A percentile compares a stretch with the other conserved stretches of the same genome.
Conservation (phyloP, 2,113 vertebrate genomes). For the Taxidea taxus region DNA sequence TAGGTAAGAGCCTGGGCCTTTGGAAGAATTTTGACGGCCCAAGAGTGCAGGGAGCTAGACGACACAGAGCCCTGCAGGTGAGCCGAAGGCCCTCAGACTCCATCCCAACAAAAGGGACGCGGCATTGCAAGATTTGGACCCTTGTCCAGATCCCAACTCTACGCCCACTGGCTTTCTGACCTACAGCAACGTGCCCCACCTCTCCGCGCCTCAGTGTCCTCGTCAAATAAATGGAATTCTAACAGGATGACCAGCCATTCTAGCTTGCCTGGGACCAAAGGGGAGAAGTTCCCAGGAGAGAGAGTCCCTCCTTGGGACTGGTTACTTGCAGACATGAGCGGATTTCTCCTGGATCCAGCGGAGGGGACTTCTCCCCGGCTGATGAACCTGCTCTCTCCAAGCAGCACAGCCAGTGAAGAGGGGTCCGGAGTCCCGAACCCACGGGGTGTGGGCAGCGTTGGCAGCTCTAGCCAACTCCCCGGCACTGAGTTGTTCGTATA, state of each 20-base stretch:
- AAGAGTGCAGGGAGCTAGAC: fast-evolving
- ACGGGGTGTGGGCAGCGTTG: fast-evolving
- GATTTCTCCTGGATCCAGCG: neutral
- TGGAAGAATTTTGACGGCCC: fast-evolving
- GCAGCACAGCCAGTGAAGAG: neutral
- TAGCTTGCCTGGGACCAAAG: neutral
- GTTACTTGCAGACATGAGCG: fast-evolving
- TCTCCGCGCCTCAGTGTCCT: neutral
- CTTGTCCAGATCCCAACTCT: neutral
- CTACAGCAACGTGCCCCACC: neutral
- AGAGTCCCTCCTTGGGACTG: too few species aligned
- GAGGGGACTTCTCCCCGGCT: neutral
- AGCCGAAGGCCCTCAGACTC: neutral
- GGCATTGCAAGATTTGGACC: fast-evolving
- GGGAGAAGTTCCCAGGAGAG: neutral
- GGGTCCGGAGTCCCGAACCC: neutral
- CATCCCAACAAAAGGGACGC: fast-evolving
- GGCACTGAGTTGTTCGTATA: neutral
- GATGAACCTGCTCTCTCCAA: neutral
- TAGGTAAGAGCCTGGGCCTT: neutral
- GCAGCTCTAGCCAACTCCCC: neutral
- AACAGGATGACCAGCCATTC: neutral
- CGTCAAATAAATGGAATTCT: neutral
- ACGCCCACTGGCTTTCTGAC: neutral
- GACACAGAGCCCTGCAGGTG: fast-evolving